phyloP scores from a whole-genome alignment of 2,113 vertebrate species.

The Eurypyga helias region DNA sequence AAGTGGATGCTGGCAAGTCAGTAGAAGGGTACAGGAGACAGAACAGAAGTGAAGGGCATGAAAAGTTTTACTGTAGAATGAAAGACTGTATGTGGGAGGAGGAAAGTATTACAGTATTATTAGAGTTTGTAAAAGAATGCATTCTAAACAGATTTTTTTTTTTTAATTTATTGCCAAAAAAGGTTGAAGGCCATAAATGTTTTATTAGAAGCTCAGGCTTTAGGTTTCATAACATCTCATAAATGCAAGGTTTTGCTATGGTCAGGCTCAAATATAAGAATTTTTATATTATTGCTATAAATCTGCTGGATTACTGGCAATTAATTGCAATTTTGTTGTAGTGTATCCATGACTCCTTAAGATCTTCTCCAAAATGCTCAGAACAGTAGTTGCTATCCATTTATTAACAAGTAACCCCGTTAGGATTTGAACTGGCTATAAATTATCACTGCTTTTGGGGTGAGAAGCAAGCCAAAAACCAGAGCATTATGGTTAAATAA shows the following conservation, averaged over 20 bases:
- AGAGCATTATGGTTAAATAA: not conserved
- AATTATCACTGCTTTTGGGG: not conserved
- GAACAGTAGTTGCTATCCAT: not conserved
- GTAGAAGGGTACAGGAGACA: not conserved
- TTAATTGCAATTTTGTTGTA: not conserved
- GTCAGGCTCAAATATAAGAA: not conserved
- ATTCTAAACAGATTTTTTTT: not conserved
- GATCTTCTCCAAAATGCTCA: not conserved
- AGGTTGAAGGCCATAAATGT: not conserved
- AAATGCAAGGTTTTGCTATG: conserved; percentile 13
- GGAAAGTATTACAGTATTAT: not conserved
- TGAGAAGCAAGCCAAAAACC: not conserved
- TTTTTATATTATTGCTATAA: conserved; percentile 19
- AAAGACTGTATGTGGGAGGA: not conserved
- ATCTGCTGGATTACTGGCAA: not conserved
- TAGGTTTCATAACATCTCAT: not conserved
- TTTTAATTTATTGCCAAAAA: not conserved
- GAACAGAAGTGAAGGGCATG: not conserved
- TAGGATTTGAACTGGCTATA: not conserved
- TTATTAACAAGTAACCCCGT: not conserved
- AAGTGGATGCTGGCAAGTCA: not conserved
- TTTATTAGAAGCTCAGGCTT: conserved; percentile 29
- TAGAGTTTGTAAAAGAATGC: not conserved
- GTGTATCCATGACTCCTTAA: not conserved
- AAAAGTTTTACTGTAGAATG: not conserved